Evolutionary conservation across 2,797 vertebrate genomes (phyloP).

Genomic region (Eulemur coronatus): DNA sequence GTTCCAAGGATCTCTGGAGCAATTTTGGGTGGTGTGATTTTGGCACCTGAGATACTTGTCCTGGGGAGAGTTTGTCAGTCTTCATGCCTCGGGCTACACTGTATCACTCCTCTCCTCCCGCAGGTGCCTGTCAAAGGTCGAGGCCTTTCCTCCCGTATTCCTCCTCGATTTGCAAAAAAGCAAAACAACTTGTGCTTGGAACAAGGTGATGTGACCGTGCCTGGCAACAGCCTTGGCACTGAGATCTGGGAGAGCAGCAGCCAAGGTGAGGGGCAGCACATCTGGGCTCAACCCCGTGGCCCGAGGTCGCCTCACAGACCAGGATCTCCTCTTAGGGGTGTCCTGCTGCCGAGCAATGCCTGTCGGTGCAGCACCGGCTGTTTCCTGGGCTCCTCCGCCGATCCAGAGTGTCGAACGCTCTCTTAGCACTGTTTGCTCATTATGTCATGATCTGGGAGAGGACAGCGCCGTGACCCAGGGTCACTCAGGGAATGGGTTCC

Average conservation of each 20-base stretch:
- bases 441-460: background rate
- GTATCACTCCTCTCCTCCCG: background rate
- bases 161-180: constrained; percentile 98
- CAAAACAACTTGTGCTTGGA: constrained; percentile 93
- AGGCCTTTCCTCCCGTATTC: constrained; percentile 93
- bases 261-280: constrained; percentile 85
- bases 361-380: rapidly evolving
- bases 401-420: rapidly evolving
- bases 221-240: constrained; percentile 94
- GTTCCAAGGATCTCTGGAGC: rapidly evolving
- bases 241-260: constrained; percentile 99
- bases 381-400: too few relatives aligned
- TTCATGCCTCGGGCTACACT: background rate
- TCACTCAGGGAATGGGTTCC: rapidly evolving
- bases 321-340: rapidly evolving
- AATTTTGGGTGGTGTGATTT: too few relatives aligned
- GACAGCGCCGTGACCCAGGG: rapidly evolving
- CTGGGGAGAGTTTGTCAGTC: background rate
- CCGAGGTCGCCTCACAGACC: rapidly evolving
- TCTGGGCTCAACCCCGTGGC: rapidly evolving
- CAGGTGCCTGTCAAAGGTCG: constrained; percentile 92
- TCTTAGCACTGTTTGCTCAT: rapidly evolving
- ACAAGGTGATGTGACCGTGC: constrained; percentile 90
- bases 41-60: background rate
- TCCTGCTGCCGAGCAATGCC: rapidly evolving